Evolutionary conservation across 2,113 vertebrate species (phyloP).

Genomic region (Gnathonemus echidnorhynchus): DNA sequence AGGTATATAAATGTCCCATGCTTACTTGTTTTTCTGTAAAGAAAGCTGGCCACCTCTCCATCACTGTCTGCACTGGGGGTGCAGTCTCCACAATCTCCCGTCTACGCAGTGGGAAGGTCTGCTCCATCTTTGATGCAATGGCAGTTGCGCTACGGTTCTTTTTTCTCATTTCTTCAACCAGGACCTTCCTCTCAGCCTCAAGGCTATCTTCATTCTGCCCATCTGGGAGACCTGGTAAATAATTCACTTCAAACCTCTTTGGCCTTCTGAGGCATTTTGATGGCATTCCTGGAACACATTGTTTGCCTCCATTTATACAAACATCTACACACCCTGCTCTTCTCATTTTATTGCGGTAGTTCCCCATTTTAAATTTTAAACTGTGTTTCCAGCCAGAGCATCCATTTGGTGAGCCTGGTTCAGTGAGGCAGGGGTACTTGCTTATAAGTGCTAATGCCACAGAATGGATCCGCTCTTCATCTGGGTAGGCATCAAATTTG

Average conservation of each 20-base stretch:
- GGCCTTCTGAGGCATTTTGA: constrained; percentile 13
- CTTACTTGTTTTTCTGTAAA: constrained; percentile 26
- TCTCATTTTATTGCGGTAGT: background rate
- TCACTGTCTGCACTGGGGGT: background rate
- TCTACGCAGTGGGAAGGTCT: constrained; percentile 7
- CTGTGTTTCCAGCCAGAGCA: constrained; percentile 14
- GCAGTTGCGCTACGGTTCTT: background rate
- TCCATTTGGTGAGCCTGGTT: background rate
- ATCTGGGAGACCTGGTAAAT: background rate
- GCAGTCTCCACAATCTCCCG: background rate
- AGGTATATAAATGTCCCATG: background rate
- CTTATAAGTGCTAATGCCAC: background rate
- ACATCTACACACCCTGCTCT: constrained; percentile 10
- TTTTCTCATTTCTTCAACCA: constrained; percentile 19
- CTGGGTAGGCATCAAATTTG: constrained; percentile 14
- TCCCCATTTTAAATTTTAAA: constrained; percentile 10
- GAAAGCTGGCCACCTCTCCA: constrained; percentile 21
- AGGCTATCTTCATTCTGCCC: background rate
- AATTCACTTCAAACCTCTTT: constrained; percentile 6
- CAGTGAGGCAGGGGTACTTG: background rate
- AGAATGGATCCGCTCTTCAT: background rate
- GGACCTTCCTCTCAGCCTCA: background rate
- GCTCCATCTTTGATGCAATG: background rate
- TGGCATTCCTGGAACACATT: background rate
- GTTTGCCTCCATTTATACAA: background rate